These are phyloP conservation scores for Caerostris darwini DNA, from an alignment of 1,140 invertebrate species.

Conservation along the genomic window DNA sequence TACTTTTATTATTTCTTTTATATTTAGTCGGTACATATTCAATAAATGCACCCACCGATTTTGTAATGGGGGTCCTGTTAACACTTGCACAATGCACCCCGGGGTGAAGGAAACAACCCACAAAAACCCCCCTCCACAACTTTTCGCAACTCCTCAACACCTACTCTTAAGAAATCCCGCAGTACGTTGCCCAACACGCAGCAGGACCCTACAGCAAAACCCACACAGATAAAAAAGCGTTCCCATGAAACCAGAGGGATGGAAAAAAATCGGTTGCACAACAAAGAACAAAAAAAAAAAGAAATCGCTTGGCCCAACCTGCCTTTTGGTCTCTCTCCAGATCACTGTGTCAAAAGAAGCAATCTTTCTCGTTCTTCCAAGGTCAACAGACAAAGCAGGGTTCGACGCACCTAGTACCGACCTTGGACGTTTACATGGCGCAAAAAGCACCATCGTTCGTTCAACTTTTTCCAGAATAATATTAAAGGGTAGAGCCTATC, in stretches of 20 bases:
- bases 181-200: neutral
- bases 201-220: neutral
- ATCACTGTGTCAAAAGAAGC: constrained; percentile 73
- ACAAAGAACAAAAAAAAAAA: constrained; percentile 14
- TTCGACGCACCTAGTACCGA: constrained; percentile 42
- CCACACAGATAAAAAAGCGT: neutral
- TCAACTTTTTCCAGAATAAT: constrained; percentile 71
- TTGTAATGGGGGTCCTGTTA: neutral
- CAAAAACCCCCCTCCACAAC: neutral
- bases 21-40: too few relatives aligned
- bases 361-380: constrained; percentile 49
- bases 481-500: constrained; percentile 48
- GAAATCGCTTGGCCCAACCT: constrained; percentile 61
- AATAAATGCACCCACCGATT: neutral
- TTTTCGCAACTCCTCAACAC: constrained; percentile 1
- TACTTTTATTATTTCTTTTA: too few relatives aligned
- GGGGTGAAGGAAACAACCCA: neutral
- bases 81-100: neutral
- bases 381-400: constrained; percentile 73
- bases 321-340: constrained; percentile 74
- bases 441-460: constrained; percentile 51
- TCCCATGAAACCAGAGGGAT: neutral
- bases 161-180: constrained; percentile 21
- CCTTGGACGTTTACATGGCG: constrained; percentile 38
- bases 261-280: constrained; percentile 12